phyloP scores from a whole-genome alignment of 2,797 vertebrate genomes.

The Phalloptychus januarius region DNA sequence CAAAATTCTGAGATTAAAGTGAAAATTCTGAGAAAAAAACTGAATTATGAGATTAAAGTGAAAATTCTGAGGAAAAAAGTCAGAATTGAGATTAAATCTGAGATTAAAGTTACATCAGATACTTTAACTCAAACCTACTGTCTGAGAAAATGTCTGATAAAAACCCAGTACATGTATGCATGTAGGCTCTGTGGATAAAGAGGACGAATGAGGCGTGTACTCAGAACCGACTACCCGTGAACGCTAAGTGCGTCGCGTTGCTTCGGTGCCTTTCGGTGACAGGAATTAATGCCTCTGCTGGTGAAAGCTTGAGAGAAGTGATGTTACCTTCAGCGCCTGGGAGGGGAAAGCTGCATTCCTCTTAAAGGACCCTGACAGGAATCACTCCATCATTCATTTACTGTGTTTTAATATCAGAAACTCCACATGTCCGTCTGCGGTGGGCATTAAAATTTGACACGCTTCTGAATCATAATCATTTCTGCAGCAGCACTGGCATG shows the following conservation, averaged over 20 bases:
- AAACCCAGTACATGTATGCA: conserved; percentile 11
- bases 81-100: too few relatives aligned
- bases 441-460: conserved; percentile 6
- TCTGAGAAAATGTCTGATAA: too few relatives aligned
- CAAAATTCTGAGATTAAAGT: too few relatives aligned
- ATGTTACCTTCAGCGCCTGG: conserved; percentile 14
- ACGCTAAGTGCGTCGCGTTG: conserved; percentile 33
- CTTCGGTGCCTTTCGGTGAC: conserved; percentile 35
- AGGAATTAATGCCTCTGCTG: conserved; percentile 45
- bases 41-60: too few relatives aligned
- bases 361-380: conserved; percentile 30
- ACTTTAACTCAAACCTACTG: too few relatives aligned
- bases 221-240: conserved; percentile 54
- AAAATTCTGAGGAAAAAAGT: too few relatives aligned
- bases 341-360: conserved; percentile 21
- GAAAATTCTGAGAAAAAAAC: too few relatives aligned
- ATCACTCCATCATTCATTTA: conserved; percentile 24
- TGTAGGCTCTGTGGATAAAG: conserved; percentile 52
- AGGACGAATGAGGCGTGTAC: conserved; percentile 61
- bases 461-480: conserved; percentile 20
- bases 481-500: not conserved
- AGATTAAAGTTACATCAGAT: too few relatives aligned
- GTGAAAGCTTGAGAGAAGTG: conserved; percentile 33
- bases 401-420: conserved; percentile 4
- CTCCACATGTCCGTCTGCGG: not conserved